These are phyloP conservation scores for Neolamprologus hecqui DNA, from an alignment of 2,113 vertebrate species.

Conservation along the genomic window DNA sequence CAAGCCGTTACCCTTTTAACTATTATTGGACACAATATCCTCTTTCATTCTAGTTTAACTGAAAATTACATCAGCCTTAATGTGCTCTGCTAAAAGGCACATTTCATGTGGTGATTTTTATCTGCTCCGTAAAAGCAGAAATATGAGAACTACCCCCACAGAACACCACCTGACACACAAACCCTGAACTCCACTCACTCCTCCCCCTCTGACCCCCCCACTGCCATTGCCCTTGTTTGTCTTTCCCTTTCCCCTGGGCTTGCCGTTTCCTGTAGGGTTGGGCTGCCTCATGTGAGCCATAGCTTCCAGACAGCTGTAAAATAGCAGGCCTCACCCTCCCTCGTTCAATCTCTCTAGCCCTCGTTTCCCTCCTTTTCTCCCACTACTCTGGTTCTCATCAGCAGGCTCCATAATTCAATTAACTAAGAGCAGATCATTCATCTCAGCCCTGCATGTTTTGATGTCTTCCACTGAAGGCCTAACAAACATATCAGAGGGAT, in stretches of 20 bases:
- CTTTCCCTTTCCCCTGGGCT: conserved; percentile 75
- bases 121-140: conserved; percentile 55
- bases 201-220: conserved; percentile 41
- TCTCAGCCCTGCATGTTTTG: conserved; percentile 47
- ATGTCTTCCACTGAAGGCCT: conserved; percentile 40
- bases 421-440: conserved; percentile 43
- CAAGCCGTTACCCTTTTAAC: not conserved
- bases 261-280: conserved; percentile 71
- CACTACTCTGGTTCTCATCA: conserved; percentile 56
- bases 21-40: not conserved
- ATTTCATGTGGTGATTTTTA: conserved; percentile 60
- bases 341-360: conserved; percentile 3
- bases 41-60: not conserved
- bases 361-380: conserved; percentile 31
- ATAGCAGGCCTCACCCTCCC: conserved; percentile 49
- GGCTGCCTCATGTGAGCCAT: conserved; percentile 71
- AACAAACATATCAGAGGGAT: conserved; percentile 50
- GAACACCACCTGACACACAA: conserved; percentile 67
- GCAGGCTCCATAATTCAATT: conserved; percentile 58
- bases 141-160: conserved; percentile 58
- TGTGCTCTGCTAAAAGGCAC: conserved; percentile 31
- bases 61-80: conserved; percentile 1
- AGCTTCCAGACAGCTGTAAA: conserved; percentile 71
- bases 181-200: conserved; percentile 48
- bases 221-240: conserved; percentile 74